Conservation (phyloP, 2,113 vertebrate species). For the Hippolais icterina region DNA sequence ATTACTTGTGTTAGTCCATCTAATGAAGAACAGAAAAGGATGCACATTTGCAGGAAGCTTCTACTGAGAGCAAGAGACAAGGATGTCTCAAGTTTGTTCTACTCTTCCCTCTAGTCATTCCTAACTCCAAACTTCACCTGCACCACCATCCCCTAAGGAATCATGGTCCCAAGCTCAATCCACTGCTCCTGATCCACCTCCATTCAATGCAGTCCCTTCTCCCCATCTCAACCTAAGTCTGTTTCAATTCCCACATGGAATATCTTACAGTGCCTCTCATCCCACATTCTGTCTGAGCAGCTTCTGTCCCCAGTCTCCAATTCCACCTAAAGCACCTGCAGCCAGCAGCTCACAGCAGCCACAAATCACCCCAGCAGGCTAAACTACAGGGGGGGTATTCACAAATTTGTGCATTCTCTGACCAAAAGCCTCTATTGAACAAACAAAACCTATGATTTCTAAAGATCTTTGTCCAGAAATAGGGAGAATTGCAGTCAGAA, state of each 20-base stretch:
- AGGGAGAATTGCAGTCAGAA: background rate
- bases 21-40: background rate
- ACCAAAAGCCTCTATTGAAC: background rate
- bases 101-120: background rate
- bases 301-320: background rate
- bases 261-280: fast-evolving
- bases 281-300: background rate
- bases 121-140: fast-evolving
- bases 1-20: background rate
- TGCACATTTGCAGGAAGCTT: background rate
- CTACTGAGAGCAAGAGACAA: background rate
- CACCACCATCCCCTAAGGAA: background rate
- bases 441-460: background rate
- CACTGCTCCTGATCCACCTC: background rate
- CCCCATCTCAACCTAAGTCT: background rate
- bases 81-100: background rate
- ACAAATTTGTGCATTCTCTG: background rate
- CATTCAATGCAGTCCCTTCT: fast-evolving
- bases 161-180: background rate
- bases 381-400: background rate
- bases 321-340: fast-evolving
- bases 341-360: background rate
- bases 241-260: background rate
- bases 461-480: background rate
- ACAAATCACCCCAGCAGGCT: too few species aligned